A percentile compares a stretch with the other conserved stretches of the same genome.
Evolutionary conservation across 2,113 vertebrate species (phyloP).

Genomic region (Thunnus thynnus): DNA sequence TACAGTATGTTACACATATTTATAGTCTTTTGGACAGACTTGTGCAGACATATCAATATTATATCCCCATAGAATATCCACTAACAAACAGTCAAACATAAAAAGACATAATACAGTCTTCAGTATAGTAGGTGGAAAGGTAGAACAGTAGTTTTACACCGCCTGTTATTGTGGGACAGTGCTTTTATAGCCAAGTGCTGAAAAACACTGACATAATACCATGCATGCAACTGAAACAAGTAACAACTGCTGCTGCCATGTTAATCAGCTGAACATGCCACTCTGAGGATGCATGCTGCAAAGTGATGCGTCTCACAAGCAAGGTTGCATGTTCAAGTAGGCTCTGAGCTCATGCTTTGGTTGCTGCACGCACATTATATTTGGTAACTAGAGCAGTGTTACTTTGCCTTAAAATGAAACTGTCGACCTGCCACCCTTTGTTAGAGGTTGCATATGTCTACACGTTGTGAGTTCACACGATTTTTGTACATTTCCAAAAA

Average conservation of each 20-base stretch:
- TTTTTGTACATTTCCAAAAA: no score
- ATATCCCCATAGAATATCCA: background rate
- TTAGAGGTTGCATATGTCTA: background rate
- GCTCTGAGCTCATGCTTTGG: background rate
- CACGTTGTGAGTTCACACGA: no score
- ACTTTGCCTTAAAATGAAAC: background rate
- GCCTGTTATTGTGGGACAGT: no score
- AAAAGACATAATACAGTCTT: no score
- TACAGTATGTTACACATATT: background rate
- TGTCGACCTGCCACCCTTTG: background rate
- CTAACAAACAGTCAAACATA: background rate
- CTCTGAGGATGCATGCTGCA: background rate
- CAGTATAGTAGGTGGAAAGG: no score
- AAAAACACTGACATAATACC: no score
- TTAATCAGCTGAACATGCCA: background rate
- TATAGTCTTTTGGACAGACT: background rate
- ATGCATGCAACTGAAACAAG: background rate
- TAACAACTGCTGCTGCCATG: background rate
- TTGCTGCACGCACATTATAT: slow-evolving; percentile 12
- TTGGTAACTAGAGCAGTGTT: background rate
- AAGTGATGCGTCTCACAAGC: background rate
- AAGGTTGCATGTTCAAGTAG: slow-evolving; percentile 3
- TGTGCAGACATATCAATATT: background rate
- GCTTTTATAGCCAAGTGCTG: background rate
- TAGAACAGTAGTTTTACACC: no score